Conservation (phyloP, 64 coral and sea anemone species). For the Pocillopora damicornis region DNA sequence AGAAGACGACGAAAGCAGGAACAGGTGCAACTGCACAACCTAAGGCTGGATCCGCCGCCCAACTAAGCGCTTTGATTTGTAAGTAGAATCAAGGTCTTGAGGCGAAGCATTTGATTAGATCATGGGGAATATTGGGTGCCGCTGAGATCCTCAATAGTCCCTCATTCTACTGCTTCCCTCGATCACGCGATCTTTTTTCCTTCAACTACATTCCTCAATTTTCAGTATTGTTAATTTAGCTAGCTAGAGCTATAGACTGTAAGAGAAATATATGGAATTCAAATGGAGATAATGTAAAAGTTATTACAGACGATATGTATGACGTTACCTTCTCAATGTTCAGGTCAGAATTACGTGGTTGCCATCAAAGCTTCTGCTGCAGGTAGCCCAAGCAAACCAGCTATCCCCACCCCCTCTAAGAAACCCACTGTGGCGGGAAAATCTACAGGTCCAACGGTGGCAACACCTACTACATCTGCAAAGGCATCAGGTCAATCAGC, state of each 20-base stretch:
- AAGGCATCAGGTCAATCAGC: background rate
- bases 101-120: no score
- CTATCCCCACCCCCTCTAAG: slow-evolving; percentile 5
- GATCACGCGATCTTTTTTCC: no score
- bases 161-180: no score
- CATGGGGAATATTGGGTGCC: no score
- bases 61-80: slow-evolving; percentile 16
- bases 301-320: no score
- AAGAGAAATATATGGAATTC: no score
- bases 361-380: slow-evolving; percentile 1
- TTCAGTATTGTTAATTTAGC: no score
- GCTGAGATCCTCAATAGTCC: no score
- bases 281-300: no score
- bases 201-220: no score
- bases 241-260: no score
- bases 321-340: no score
- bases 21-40: background rate
- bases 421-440: slow-evolving; percentile 15
- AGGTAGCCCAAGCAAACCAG: background rate
- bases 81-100: background rate
- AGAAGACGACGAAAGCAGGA: background rate
- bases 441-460: slow-evolving; percentile 5
- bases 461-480: background rate
- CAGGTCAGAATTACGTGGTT: slow-evolving; percentile 42
- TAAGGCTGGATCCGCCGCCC: background rate